A percentile compares a stretch with the other conserved stretches of the same genome.
Evolutionary conservation across 1,140 invertebrate species (phyloP).

Genomic region (Manduca sexta): DNA sequence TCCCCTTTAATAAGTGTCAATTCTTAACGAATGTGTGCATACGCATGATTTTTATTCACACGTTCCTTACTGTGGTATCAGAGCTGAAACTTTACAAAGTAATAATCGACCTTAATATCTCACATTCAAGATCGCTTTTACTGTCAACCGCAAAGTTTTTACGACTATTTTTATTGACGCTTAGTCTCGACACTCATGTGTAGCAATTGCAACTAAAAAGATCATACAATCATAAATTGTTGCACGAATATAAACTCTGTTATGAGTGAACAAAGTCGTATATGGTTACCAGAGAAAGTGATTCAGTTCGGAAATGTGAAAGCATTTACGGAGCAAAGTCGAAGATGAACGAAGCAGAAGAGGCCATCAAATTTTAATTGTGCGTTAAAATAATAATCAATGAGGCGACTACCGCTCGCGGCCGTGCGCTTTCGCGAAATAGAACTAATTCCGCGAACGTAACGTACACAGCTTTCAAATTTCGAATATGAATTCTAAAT

Average conservation of each 20-base stretch:
- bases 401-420: conserved; percentile 51
- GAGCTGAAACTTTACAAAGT: conserved; percentile 3
- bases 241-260: conserved; percentile 9
- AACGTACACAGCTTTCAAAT: conserved; percentile 2
- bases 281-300: conserved; percentile 4
- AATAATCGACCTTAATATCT: conserved; percentile 30
- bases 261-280: conserved; percentile 6
- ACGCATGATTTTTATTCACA: conserved; percentile 71
- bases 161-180: conserved; percentile 71
- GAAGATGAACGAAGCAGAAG: conserved; percentile 65
- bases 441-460: conserved; percentile 27
- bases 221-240: conserved; percentile 22
- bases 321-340: conserved; percentile 46
- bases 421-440: conserved; percentile 32
- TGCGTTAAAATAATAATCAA: conserved; percentile 71
- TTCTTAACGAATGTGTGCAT: conserved; percentile 72
- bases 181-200: conserved; percentile 59
- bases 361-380: conserved; percentile 71
- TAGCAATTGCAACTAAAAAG: conserved; percentile 36
- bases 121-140: conserved; percentile 33
- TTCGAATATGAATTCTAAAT: background rate
- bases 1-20: conserved; percentile 71
- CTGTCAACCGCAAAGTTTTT: conserved; percentile 36
- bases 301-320: conserved; percentile 21
- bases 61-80: conserved; percentile 37